A percentile compares a stretch with the other conserved stretches of the same genome.
phyloP scores from a whole-genome alignment of 2,797 vertebrate species.

The Silurus aristotelis region DNA sequence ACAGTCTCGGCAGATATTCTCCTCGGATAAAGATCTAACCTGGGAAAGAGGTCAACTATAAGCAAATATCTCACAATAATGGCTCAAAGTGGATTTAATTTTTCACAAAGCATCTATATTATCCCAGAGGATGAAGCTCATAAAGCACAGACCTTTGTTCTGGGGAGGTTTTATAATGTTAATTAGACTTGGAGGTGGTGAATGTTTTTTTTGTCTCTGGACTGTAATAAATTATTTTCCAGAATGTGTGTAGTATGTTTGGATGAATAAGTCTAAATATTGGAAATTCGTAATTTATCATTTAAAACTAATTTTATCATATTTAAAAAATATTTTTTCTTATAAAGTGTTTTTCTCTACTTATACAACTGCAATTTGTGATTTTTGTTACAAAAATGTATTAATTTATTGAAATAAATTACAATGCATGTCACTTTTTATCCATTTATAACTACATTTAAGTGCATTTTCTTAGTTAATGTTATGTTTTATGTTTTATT shows the following conservation, averaged over 20 bases:
- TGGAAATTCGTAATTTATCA: background rate
- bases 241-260: slow-evolving; percentile 28
- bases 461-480: background rate
- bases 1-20: slow-evolving; percentile 55
- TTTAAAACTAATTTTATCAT: too few relatives aligned
- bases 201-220: slow-evolving; percentile 38
- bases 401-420: background rate
- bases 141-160: slow-evolving; percentile 53
- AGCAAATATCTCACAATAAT: slow-evolving; percentile 70
- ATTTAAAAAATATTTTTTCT: background rate
- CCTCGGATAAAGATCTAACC: slow-evolving; percentile 68
- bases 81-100: slow-evolving; percentile 69
- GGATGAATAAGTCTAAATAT: background rate
- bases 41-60: slow-evolving; percentile 78
- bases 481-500: too few relatives aligned
- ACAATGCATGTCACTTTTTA: background rate
- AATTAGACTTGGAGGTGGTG: slow-evolving; percentile 61
- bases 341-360: background rate
- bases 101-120: slow-evolving; percentile 69
- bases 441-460: background rate
- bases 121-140: slow-evolving; percentile 66
- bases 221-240: background rate
- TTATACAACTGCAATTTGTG: background rate
- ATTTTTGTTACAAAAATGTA: background rate
- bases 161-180: slow-evolving; percentile 54